Base-by-base conservation (phyloP, 2,797 vertebrate genomes). In the Lagodon rhomboides region DNA sequence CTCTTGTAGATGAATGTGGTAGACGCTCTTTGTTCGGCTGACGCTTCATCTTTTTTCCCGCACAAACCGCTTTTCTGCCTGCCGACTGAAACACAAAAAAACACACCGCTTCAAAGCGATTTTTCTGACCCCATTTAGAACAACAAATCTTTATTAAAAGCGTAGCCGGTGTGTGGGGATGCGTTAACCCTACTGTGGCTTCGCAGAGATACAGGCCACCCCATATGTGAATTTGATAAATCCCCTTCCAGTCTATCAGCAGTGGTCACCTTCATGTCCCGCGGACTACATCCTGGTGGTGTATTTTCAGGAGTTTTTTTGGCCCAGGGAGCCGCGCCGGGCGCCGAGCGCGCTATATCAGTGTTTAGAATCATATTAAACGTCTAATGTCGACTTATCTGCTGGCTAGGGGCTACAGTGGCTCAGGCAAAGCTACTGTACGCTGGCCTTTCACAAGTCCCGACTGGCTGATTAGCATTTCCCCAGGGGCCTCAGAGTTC, bases 281-380 rank as follows among this genome's bases (percentile, higher is more conserved):
- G 3, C 72, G 68, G 62, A 75, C 73, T 41, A 58, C 58, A 12
- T 77, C 62, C 73, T 83, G 70, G 70, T 73, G 62, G 46, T 66
- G 13, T 72, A 59, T 84, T 79, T 79, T 56, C 68, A n/a, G 22
- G 38, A 34, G 51, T 53, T 73, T 50, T 73, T 50, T 59, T 68
- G 73, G 73, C 76, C 68, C 51, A 59, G 68, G 73, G 64, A 82
- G 77, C 83, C 77, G 85, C 80, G 70, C 11, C 53, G 44, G 71
- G 22, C 68, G 65, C 59, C 5, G 56, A 79, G 66, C 56, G 53
- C 74, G 25, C 34, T 51, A 49, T 87, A 87, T 90, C 87, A 85
- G 73, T 71, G 70, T 78, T 83, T 72, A 44, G 68, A 71, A 90
- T 89, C 84, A 87, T 84, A 89, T 91, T 85, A 79, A 82, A 85